Conservation (phyloP, 2,888 invertebrate species). For the Orthosia gracilis region DNA sequence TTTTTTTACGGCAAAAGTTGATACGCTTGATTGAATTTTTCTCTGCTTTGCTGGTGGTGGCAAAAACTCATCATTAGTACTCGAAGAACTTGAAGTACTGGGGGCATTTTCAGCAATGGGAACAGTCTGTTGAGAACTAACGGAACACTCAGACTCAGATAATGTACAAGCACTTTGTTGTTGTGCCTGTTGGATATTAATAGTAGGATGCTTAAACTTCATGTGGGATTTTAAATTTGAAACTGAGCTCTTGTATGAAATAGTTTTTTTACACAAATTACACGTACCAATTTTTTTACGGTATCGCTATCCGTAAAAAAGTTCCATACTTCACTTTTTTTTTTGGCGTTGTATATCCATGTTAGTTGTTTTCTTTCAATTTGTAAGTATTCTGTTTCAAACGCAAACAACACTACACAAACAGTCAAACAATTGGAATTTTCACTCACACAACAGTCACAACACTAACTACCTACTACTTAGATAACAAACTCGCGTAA, state of each 20-base stretch:
- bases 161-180: slow-evolving; percentile 21
- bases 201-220: slow-evolving; percentile 24
- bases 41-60: slow-evolving; percentile 31
- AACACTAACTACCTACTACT: slow-evolving; percentile 6
- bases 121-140: slow-evolving; percentile 27
- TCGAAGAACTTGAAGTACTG: slow-evolving; percentile 21
- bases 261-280: slow-evolving; percentile 23
- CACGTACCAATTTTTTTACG: slow-evolving; percentile 26
- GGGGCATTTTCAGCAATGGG: slow-evolving; percentile 17
- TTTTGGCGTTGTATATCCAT: slow-evolving; percentile 29
- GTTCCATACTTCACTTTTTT: slow-evolving; percentile 29
- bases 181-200: too few relatives aligned
- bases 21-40: slow-evolving; percentile 22
- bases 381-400: slow-evolving; percentile 16
- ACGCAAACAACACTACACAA: slow-evolving; percentile 21
- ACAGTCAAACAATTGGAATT: slow-evolving; percentile 22
- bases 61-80: slow-evolving; percentile 24
- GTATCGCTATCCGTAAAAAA: slow-evolving; percentile 32
- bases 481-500: slow-evolving; percentile 6
- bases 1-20: slow-evolving; percentile 15
- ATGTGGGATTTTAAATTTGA: slow-evolving; percentile 27
- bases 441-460: not conserved
- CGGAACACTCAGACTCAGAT: slow-evolving; percentile 18
- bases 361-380: slow-evolving; percentile 17
- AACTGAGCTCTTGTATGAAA: slow-evolving; percentile 23